These are phyloP conservation scores for Heteromormyrus szaboi DNA, from an alignment of 2,797 vertebrate species.

Conservation along the genomic window DNA sequence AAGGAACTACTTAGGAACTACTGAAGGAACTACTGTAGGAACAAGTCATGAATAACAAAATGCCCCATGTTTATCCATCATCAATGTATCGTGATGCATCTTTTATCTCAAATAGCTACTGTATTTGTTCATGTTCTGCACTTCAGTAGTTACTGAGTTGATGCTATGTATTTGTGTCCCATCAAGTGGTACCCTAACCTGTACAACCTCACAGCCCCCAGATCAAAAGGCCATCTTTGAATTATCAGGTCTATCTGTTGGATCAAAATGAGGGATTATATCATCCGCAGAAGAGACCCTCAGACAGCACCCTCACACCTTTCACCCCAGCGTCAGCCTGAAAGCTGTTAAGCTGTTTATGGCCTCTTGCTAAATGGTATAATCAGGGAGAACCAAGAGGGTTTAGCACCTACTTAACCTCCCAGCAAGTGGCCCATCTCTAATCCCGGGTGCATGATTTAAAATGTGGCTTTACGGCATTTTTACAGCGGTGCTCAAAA, in stretches of 20 bases:
- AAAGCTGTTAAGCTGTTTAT: constrained; percentile 35
- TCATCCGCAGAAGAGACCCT: constrained; percentile 22
- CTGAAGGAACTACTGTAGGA: not conserved
- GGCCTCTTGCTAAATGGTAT: constrained; percentile 33
- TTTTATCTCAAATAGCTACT: not conserved
- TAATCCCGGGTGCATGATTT: not conserved
- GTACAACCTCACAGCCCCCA: not conserved
- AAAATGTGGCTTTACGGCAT: not conserved
- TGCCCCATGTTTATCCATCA: not conserved
- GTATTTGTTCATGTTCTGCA: not conserved
- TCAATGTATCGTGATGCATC: not conserved
- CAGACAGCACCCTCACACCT: constrained; percentile 35
- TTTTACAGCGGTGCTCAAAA: not conserved
- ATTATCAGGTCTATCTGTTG: constrained; percentile 20
- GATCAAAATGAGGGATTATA: constrained; percentile 25
- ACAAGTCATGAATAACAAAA: not conserved
- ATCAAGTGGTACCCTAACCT: not conserved
- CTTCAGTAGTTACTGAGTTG: not conserved
- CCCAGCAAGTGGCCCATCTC: not conserved
- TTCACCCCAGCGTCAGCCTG: constrained; percentile 25
- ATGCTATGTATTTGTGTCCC: not conserved
- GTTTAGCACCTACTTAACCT: constrained; percentile 2
- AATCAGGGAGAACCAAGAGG: not conserved
- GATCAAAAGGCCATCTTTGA: not conserved
- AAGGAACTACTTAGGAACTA: not conserved